Percentiles rank a stretch among this genome's conserved stretches.
phyloP scores from a whole-genome alignment of 2,113 vertebrate genomes.

The Beaufortia kweichowensis region DNA sequence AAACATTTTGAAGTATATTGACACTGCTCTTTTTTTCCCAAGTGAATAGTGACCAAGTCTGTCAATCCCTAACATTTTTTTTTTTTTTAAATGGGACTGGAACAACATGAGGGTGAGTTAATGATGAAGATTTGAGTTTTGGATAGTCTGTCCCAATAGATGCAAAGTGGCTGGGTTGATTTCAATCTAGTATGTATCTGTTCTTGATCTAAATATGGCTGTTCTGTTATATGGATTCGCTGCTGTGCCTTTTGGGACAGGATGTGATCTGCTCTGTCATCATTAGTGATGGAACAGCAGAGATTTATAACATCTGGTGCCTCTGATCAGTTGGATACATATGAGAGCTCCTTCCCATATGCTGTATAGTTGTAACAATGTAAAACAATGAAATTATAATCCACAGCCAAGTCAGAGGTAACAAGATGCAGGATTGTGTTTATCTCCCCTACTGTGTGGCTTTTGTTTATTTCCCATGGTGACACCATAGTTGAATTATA shows the following conservation, averaged over 20 bases:
- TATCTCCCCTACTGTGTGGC: background rate
- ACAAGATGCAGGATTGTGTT: slow-evolving; percentile 14
- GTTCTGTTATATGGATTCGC: slow-evolving; percentile 29
- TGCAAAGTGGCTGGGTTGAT: background rate
- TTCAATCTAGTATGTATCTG: background rate
- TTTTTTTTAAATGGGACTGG: background rate
- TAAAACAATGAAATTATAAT: slow-evolving; percentile 1
- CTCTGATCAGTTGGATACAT: slow-evolving; percentile 17
- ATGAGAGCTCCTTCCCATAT: slow-evolving; percentile 27
- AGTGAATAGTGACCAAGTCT: too few species aligned
- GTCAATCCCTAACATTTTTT: background rate
- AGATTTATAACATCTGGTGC: slow-evolving; percentile 42
- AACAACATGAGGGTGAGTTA: too few species aligned
- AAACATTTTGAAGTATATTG: background rate
- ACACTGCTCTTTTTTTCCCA: too few species aligned
- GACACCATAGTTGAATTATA: slow-evolving; percentile 11
- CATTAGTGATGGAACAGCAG: slow-evolving; percentile 22
- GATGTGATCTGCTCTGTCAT: slow-evolving; percentile 15
- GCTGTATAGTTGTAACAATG: slow-evolving; percentile 22
- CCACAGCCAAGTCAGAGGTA: background rate
- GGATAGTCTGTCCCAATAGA: background rate
- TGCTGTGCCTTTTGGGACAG: slow-evolving; percentile 25
- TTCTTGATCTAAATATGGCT: background rate
- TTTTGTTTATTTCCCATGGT: background rate
- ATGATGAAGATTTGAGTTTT: too few species aligned